Percentiles rank a stretch among this genome's conserved stretches.
Evolutionary conservation across 2,888 invertebrate genomes (phyloP).

Genomic region (Paralinhomoeus sp.): DNA sequence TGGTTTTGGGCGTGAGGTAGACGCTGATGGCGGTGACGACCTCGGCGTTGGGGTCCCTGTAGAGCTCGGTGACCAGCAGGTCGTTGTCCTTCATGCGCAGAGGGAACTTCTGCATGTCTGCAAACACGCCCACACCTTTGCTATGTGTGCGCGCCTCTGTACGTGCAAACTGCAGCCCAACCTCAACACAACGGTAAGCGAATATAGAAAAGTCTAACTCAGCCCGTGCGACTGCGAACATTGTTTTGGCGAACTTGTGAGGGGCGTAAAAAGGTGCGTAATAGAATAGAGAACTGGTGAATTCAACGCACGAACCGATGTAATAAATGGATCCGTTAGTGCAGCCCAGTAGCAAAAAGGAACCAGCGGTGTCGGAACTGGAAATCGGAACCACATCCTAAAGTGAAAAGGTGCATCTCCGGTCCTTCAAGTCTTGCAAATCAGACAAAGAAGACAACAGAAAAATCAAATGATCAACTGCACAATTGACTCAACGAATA

Average conservation of each 20-base stretch:
- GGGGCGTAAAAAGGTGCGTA: too few relatives aligned
- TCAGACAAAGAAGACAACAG: not conserved
- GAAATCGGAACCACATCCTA: conserved; percentile 84
- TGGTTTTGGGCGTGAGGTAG: conserved; percentile 93
- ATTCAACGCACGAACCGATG: conserved; percentile 64
- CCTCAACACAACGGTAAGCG: not conserved
- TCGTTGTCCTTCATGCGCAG: conserved; percentile 97
- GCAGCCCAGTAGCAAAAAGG: conserved; percentile 69
- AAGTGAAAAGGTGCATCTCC: conserved; percentile 26
- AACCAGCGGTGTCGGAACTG: conserved; percentile 81
- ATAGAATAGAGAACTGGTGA: too few relatives aligned
- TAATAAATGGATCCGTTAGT: conserved; percentile 89
- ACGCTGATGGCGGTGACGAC: conserved; percentile 93
- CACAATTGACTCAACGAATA: not conserved
- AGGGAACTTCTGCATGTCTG: conserved; percentile 98
- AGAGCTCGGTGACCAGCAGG: conserved; percentile 78
- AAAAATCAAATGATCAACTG: not conserved
- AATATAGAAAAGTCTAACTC: not conserved
- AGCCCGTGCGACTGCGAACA: too few relatives aligned
- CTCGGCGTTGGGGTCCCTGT: conserved; percentile 69
- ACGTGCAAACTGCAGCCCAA: not conserved
- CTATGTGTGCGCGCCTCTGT: too few relatives aligned
- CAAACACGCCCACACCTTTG: too few relatives aligned
- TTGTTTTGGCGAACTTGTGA: too few relatives aligned
- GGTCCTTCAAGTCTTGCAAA: not conserved